Base-by-base conservation (phyloP, 2,888 invertebrate species). In the Catocala nupta region DNA sequence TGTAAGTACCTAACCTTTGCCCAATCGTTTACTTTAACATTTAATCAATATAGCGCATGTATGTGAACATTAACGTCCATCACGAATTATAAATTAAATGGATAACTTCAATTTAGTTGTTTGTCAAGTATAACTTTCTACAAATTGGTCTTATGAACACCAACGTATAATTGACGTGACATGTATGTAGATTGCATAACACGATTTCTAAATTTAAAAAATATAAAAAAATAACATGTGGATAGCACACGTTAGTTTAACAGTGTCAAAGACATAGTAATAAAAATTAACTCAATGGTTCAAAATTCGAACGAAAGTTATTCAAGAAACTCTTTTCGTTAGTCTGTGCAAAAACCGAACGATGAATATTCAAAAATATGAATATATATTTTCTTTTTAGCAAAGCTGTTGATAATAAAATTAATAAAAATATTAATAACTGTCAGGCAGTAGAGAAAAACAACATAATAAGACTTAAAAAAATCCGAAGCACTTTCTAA, bases 91-190 rank as follows among this genome's bases (percentile, higher is more conserved):
- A 61, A 77, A 75, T 78, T 74, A 76, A 68, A 71, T 70, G 67
- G 63, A 75, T 66, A 25, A 77, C 77, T 79, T 64, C 70, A 77
- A 79, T 77, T 73, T 71, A 81, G 77, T 75, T 67, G 83, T 85
- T 81, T 80, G 82, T 80, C 84, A 81, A 82, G 78, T 80, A 75
- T 75, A 68, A 83, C 86, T 87, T 87, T 87, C 87, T 81, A 86
- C 75, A 82, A 81, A 85, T 85, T 78, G 78, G 75, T 73, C 63
- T 70, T 70, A 77, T 78, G 78, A 78, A 75, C 77, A 73, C 61
- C 67, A 65, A 50, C 45, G 59, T 64, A 77, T 82, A 83, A 85
- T 86, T 81, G 82, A 77, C 73, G 79, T 80, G 83, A 83, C 85
- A 83, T 82, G 77, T 81, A 81, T 80, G 70, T 78, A 67, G 75